phyloP scores from a whole-genome alignment of 2,888 invertebrate species.

The Caenorhabditis drosophilae region DNA sequence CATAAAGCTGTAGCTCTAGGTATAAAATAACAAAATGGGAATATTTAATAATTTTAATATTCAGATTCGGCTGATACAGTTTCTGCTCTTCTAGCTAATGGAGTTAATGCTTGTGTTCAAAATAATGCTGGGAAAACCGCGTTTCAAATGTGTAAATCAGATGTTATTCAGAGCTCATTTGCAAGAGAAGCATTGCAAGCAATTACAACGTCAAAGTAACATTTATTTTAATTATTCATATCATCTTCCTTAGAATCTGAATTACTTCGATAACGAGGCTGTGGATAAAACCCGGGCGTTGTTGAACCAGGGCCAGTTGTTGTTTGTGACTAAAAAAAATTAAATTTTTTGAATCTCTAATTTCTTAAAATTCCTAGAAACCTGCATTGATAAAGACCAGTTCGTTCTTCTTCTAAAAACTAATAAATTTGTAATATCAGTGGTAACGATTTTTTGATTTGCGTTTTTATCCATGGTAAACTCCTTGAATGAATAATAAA shows the following conservation, averaged over 20 bases:
- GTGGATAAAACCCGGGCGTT: slow-evolving; percentile 29
- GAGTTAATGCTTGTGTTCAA: slow-evolving; percentile 75
- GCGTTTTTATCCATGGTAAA: too few species aligned
- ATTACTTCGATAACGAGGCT: slow-evolving; percentile 10
- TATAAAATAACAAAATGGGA: slow-evolving; percentile 1
- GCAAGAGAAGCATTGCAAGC: slow-evolving; percentile 75
- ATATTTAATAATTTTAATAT: not conserved
- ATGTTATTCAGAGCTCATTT: slow-evolving; percentile 74
- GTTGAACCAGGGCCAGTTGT: slow-evolving; percentile 25
- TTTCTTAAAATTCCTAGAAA: too few species aligned
- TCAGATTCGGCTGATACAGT: slow-evolving; percentile 70
- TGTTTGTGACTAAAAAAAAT: slow-evolving; percentile 25
- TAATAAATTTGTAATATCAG: not conserved
- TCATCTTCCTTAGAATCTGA: slow-evolving; percentile 21
- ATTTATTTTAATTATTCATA: slow-evolving; percentile 18
- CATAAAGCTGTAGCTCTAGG: slow-evolving; percentile 68
- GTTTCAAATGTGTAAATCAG: slow-evolving; percentile 70
- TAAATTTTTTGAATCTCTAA: too few species aligned
- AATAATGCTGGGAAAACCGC: slow-evolving; percentile 74
- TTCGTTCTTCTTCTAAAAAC: not conserved
- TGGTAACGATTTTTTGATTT: too few species aligned
- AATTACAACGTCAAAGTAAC: slow-evolving; percentile 75
- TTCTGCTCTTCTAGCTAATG: slow-evolving; percentile 74
- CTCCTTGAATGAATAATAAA: too few species aligned
- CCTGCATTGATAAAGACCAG: too few species aligned